phyloP scores from a whole-genome alignment of 2,888 invertebrate genomes.

The Glomeris marginata region DNA sequence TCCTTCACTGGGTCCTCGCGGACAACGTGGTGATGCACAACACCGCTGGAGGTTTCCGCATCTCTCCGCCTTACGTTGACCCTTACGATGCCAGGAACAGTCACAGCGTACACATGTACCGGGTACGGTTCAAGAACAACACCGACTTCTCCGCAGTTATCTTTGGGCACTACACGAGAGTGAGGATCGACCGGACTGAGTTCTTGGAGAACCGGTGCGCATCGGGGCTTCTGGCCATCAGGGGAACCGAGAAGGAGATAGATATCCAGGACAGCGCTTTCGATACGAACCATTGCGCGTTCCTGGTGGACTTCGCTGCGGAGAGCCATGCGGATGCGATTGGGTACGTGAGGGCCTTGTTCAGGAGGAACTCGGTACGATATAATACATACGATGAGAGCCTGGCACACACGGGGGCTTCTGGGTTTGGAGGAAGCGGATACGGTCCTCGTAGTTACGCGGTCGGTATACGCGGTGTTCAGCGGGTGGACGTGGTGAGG shows the following conservation, averaged over 20 bases:
- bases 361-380: slow-evolving; percentile 60
- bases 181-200: slow-evolving; percentile 70
- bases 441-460: slow-evolving; percentile 55
- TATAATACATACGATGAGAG: slow-evolving; percentile 42
- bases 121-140: slow-evolving; percentile 77
- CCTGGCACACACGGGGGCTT: slow-evolving; percentile 7
- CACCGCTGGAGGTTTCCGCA: slow-evolving; percentile 66
- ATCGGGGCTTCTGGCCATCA: slow-evolving; percentile 57
- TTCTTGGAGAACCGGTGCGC: slow-evolving; percentile 76
- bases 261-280: slow-evolving; percentile 65
- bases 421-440: slow-evolving; percentile 21
- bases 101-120: slow-evolving; percentile 72
- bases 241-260: slow-evolving; percentile 95
- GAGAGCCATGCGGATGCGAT: slow-evolving; percentile 82
- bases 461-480: slow-evolving; percentile 82
- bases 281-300: slow-evolving; percentile 60
- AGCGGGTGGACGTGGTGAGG: slow-evolving; percentile 75
- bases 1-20: slow-evolving; percentile 86
- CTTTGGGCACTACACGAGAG: slow-evolving; percentile 83
- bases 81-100: slow-evolving; percentile 88
- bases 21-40: slow-evolving; percentile 77
- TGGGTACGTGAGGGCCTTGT: slow-evolving; percentile 63
- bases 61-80: slow-evolving; percentile 87
- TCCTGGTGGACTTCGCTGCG: slow-evolving; percentile 71
- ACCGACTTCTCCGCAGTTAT: slow-evolving; percentile 65